These are phyloP conservation scores for Paracanthobrama guichenoti DNA, from an alignment of 2,113 vertebrate species.

Conservation along the genomic window DNA sequence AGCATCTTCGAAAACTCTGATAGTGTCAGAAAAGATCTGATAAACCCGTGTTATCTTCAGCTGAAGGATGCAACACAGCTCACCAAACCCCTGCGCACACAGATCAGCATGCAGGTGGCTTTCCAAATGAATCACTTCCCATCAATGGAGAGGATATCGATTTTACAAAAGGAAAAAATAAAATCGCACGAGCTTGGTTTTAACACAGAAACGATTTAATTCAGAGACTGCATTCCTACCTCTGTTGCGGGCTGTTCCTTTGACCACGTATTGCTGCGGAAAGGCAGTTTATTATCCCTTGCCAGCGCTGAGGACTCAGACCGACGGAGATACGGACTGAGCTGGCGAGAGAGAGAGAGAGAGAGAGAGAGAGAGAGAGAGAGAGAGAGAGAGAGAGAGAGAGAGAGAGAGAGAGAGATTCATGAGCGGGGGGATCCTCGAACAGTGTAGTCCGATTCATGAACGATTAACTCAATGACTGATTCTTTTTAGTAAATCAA, in stretches of 20 bases:
- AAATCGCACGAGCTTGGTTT: not conserved
- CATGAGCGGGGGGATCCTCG: not conserved
- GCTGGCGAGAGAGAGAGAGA: slow-evolving; percentile 9
- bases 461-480: not conserved
- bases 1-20: not conserved
- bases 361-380: not conserved
- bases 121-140: slow-evolving; percentile 20
- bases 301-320: slow-evolving; percentile 62
- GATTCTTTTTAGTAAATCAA: not conserved
- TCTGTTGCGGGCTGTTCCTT: slow-evolving; percentile 36
- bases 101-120: slow-evolving; percentile 41
- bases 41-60: not conserved
- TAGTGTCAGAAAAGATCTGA: not conserved
- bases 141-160: slow-evolving; percentile 7
- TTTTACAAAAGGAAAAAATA: too few species aligned
- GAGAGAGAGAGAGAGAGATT: not conserved
- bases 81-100: not conserved
- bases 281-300: slow-evolving; percentile 54
- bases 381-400: not conserved
- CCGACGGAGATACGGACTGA: slow-evolving; percentile 53
- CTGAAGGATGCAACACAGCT: not conserved
- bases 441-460: not conserved
- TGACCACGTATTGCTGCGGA: slow-evolving; percentile 54
- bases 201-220: not conserved
- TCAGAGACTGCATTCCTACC: slow-evolving; percentile 38